Percentiles rank a stretch among this genome's conserved stretches.
These are phyloP conservation scores for Masnerella sp. DNA, from an alignment of 2,888 invertebrate species.

Conservation along the genomic window DNA sequence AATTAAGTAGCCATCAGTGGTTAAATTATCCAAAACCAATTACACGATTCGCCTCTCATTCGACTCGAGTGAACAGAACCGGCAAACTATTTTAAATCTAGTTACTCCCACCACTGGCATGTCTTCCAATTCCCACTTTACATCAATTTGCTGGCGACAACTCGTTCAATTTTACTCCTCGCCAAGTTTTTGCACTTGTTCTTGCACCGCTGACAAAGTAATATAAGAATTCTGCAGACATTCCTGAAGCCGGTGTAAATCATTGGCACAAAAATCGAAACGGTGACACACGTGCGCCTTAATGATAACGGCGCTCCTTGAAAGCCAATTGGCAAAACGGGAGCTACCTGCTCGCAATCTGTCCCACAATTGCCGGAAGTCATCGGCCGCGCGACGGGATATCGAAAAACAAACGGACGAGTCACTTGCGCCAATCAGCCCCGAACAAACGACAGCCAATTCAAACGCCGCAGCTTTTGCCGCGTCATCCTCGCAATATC, in stretches of 20 bases:
- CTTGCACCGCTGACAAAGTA: too few species aligned
- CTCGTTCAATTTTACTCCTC: too few species aligned
- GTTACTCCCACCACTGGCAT: too few species aligned
- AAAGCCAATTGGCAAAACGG: conserved; percentile 44
- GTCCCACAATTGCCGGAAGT: conserved; percentile 64
- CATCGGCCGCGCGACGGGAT: conserved; percentile 62
- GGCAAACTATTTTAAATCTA: too few species aligned
- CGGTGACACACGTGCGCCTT: conserved; percentile 33
- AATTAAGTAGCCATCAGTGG: too few species aligned
- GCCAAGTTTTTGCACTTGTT: too few species aligned
- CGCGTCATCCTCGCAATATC: conserved; percentile 62
- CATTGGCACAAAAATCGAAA: conserved; percentile 53
- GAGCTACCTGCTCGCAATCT: conserved; percentile 44
- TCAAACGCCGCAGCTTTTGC: conserved; percentile 32
- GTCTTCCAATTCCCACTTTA: too few species aligned
- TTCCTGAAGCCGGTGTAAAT: conserved; percentile 50
- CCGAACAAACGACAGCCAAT: too few species aligned
- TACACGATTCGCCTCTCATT: too few species aligned
- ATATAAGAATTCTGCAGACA: conserved; percentile 36
- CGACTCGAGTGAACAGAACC: too few species aligned
- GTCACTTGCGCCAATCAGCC: conserved; percentile 56
- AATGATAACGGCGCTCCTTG: conserved; percentile 35
- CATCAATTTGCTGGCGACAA: too few species aligned
- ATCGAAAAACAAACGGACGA: conserved; percentile 65
- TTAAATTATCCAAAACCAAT: too few species aligned